Base-by-base conservation (phyloP, 1,140 invertebrate genomes). In the Achroia grisella region DNA sequence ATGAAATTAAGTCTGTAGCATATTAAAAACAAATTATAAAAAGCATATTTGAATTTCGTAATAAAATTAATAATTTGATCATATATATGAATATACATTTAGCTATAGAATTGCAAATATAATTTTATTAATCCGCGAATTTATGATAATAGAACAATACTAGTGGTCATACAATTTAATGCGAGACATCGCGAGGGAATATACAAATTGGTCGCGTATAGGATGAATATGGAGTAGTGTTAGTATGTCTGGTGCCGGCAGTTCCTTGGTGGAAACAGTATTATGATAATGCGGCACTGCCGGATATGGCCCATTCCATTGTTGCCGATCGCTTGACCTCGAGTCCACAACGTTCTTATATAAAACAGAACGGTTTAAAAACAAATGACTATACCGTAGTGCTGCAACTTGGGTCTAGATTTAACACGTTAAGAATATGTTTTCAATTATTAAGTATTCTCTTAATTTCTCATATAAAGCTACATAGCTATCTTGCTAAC, bases 291-390 rank as follows among this genome's bases (percentile, higher is more conserved):
- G 56, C 54, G 41, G 52, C 17, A 23, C 48, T 62, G 62, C 80
- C 80, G 80, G 80, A 84, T 84, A 75, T 67, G 58, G 71, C 71
- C 72, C 63, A 82, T 84, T 84, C 74, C 74, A 84, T 84, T 84
- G 80, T 82, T 76, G 70, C 56, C 64, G 67, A 75, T 70, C 60
- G 57, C 48, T 32, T 77, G 77, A 77, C 80, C 80, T 84, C 80
- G 72, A 55, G 47, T 51, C 55, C 49, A 53, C 53, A 47, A 31
- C 47, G 53, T 60, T 44, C 15, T 48, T 43, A 32, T 59, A 59
- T 65, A 52, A 66, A 64, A 68, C 58, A 58, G 35, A 65, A 56
- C 68, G 53, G 63, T 65, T 74, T 66, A 52, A 71, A 65, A 63
- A 66, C 67, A 76, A 77, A 73, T 64, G 62, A 62, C n/a, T n/a